Base-by-base conservation (phyloP, 2,888 invertebrate species). In the Nudaria mundana region DNA sequence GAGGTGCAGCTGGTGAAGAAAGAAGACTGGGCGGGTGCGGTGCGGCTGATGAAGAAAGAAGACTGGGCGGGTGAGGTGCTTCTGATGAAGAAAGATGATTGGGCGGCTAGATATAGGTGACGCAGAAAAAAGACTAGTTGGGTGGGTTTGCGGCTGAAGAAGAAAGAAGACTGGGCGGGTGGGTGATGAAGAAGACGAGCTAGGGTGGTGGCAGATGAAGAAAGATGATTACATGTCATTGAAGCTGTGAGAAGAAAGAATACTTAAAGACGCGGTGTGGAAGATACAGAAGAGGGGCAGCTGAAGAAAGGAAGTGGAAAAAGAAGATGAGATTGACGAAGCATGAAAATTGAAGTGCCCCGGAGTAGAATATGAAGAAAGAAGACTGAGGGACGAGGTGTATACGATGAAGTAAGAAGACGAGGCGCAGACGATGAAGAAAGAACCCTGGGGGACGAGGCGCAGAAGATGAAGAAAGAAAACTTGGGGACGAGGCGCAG, bases 381-480 rank as follows among this genome's bases (percentile, higher is more conserved):
- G 26, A 26, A 25, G 34, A 34, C 34, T 12, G 14, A 23, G 13
- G 8, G 32, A 32, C 23, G 28, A 29, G 28, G 35, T 6, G 30
- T 1, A n/a, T n/a, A 34, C 8, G 23, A 35, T 8, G 18, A 20
- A 30, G 14, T 6, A 18, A 24, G 30, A 30, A 26, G 25, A 11
- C 31, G n/a, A 23, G 12, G 30, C 2, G 30, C 10, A 10, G 26
- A 37, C 23, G 29, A 41, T 26, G 39, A 49, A 44, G 38, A 44
- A 18, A 31, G 32, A 42, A 54, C 35, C 43, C 23, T 14, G 16
- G 8, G 13, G 20, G 13, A 31, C 14, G n/a, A 24, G 12, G 30
- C 2, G 30, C 10, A 10, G 26, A 37, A 23, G 29, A 41, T 26
- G 39, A 49, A 44, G 38, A 44, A 18, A 31, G 32, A 42, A 54